Evolutionary conservation across 1,140 invertebrate genomes (phyloP), one percentile per base, ranked within the genome.

Genomic region (Cotesia vestalis): DNA sequence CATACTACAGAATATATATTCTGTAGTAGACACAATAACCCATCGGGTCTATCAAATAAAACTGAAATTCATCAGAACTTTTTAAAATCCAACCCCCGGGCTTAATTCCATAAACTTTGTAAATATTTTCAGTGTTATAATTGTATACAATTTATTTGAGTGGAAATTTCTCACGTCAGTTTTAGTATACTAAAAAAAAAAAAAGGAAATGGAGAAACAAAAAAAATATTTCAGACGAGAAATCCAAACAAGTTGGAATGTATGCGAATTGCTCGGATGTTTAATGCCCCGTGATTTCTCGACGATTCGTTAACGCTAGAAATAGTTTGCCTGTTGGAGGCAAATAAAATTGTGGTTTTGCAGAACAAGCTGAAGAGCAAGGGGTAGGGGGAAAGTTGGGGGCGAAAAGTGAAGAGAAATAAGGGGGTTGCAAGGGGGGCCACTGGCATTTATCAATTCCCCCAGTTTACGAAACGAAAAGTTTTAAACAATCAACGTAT

Each of bases 261-360:
- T 67, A 67, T 67, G 17, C 20, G 51, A 55, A 67, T 53, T 67
- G 27, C 52, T 67, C 52, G 66, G 51, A 67, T 67, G 51, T 67
- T 67, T 67, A 67, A 67, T 67, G 66, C 66, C 27, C 51, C 66
- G 17, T 55, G 66, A 67, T 67, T 35, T 67, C 66, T 67, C 66
- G 46, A 53, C 66, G 40, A 67, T 67, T 67, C 66, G 66, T 67
- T 67, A 67, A 67, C 51, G 66, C 27, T 67, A 67, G 66, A 67
- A 67, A 67, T 67, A 67, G 66, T 67, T 67, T 35, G 20, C 12
- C 66, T 67, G 46, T 57, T 55, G 51, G 66, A 67, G 52, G 66
- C 66, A 67, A 67, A 67, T 67, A 67, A 55, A 67, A 67, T 67
- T 67, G 66, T 67, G 66, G 66, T 67, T 55, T 67, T 34, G 40